Evolutionary conservation across 2,797 vertebrate species (phyloP), one percentile per base, ranked within the genome.

Genomic region (Poecilia picta): DNA sequence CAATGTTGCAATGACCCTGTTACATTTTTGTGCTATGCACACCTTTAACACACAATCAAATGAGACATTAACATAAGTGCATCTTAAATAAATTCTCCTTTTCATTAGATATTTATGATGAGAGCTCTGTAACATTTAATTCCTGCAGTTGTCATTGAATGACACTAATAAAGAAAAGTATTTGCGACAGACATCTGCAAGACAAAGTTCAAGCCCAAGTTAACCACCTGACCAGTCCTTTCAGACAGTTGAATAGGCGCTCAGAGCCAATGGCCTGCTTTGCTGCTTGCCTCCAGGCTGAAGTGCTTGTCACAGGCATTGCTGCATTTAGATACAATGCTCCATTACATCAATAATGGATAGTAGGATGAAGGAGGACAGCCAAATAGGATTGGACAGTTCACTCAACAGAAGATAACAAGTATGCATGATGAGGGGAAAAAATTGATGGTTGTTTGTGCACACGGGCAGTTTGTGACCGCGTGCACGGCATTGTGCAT

Each of bases 281-380:
- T 90, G 83, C 82, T 39, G 71, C 55, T 81, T 91, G 87, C 88
- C 89, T 84, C 82, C 55, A 80, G 93, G 88, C 87, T 85, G 80
- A 83, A 90, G 89, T 76, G 90, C 89, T 90, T 89, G 90, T 94
- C 92, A 87, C 84, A 88, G 87, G 85, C 91, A 89, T 87, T 75
- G 84, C 90, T 93, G 89, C 90, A 92, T 93, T 93, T 91, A 91
- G 91, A 93, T 90, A 92, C 93, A 93, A 94, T 92, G 93, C 92
- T 89, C 92, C 92, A 92, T 94, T 94, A 89, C 93, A 94, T 94
- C 90, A 94, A 95, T 95, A 94, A 94, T 94, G 87, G 91, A 94
- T 91, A 86, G 88, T 76, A 85, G 89, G 85, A 89, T 90, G 84
- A 92, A 88, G 88, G 83, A 88, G 87, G 78, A 33, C 77, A 82